Evolutionary conservation across 2,797 vertebrate species (phyloP), one percentile per base, ranked within the genome.

Genomic region (Valencia hispanica): DNA sequence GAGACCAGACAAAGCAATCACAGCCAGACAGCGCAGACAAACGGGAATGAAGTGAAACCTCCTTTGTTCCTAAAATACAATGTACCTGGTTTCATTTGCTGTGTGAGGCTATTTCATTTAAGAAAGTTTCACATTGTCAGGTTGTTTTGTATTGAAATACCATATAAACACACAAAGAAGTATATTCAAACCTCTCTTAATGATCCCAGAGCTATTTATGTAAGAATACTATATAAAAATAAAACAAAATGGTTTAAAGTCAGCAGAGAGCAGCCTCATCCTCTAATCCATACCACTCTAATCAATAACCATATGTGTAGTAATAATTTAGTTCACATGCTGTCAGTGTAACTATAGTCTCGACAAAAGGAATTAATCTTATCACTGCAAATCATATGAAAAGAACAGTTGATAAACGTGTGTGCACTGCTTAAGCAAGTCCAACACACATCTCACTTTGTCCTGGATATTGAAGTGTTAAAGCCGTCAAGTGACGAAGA

Each of bases 61-160:
- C 68, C 73, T 78, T 45, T 68, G 55, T 77, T 75, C 53, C 57
- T 71, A 68, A 88, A 76, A 87, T 41, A 50, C 18, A 39, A 41
- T 45, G 47, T 65, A 75, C 14, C 43, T 80, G 59, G 76, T 74
- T 85, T 73, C 43, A 70, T 53, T 11, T 22, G 22, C 36, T 70
- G 20, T 68, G 50, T 69, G 30, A 80, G 14, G 22, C 69, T 36
- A 50, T 55, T 36, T 76, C 18, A 18, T 47, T 69, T 79, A 51
- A 75, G 12, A 68, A 72, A 43, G 51, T 75, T 68, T 59, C 70
- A 70, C 45, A 74, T 70, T 81, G 78, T 73, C 30, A 32, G n/a
- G 45, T 34, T 75, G 41, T 69, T 73, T 51, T 41, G 39, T 65
- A 77, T 73, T 72, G n/a, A 80, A 87, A 78, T 79, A 81, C 81